Conservation (phyloP, 2,113 vertebrate genomes). For the Petrocephalus microphthalmus region DNA sequence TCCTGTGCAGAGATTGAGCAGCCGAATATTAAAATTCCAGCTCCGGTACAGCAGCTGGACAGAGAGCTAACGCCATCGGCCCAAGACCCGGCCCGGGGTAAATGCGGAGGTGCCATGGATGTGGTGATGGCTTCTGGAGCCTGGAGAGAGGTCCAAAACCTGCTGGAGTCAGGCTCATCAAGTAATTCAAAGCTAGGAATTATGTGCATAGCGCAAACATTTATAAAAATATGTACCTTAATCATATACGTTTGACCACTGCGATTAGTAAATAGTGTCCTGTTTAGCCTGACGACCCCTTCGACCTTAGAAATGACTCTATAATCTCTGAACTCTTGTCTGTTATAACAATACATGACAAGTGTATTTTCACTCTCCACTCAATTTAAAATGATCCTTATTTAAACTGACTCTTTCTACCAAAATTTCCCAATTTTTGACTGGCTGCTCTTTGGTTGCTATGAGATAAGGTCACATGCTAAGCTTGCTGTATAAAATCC, state of each 20-base stretch:
- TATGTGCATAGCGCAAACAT: background rate
- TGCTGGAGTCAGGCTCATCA: background rate
- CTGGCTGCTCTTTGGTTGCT: constrained; percentile 4
- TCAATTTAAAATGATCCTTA: constrained; percentile 12
- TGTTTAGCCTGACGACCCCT: background rate
- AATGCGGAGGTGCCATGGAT: background rate
- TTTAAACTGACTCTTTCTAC: constrained; percentile 10
- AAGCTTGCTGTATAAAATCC: background rate
- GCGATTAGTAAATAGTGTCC: background rate
- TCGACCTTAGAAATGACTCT: background rate
- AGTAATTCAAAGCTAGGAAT: background rate
- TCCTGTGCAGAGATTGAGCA: background rate
- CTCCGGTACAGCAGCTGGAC: background rate
- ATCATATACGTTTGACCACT: background rate
- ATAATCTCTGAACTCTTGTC: constrained; percentile 1
- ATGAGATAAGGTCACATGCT: constrained; percentile 3
- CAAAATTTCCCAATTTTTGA: background rate
- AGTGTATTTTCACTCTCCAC: constrained; percentile 10
- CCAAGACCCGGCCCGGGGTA: background rate
- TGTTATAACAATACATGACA: constrained; percentile 12
- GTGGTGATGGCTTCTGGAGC: background rate
- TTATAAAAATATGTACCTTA: background rate
- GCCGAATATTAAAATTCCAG: background rate
- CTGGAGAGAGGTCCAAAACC: background rate
- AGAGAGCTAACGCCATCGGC: background rate